Conservation (phyloP, 2,113 vertebrate species). For the Tringa solitaria region DNA sequence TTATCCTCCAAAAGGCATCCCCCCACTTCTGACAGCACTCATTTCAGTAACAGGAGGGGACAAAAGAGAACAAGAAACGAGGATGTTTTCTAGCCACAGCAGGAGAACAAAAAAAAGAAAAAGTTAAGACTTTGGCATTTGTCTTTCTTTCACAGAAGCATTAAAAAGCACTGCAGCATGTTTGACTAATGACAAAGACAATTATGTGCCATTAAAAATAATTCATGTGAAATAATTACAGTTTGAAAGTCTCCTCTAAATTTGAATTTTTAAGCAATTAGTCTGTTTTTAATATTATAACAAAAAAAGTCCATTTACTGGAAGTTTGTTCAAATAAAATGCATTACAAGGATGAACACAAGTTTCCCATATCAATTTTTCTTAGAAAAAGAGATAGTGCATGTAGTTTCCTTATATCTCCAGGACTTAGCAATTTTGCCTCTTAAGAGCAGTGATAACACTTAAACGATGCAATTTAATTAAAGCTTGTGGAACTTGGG, state of each 20-base stretch:
- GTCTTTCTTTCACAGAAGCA: background rate
- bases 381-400: background rate
- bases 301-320: background rate
- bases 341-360: background rate
- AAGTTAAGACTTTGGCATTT: background rate
- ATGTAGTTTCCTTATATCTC: background rate
- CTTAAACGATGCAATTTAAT: background rate
- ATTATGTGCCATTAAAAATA: background rate
- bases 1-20: background rate
- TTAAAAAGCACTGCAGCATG: background rate
- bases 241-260: background rate
- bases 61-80: background rate
- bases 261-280: background rate
- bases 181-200: background rate
- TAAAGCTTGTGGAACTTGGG: accelerated
- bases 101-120: background rate
- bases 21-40: background rate
- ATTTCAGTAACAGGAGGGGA: background rate
- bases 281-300: background rate
- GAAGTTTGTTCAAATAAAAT: background rate
- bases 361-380: background rate
- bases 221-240: background rate
- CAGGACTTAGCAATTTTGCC: background rate
- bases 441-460: background rate
- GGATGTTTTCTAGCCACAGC: background rate